Base-by-base conservation (phyloP, 1,140 invertebrate genomes). In the Brachionus rubens region DNA sequence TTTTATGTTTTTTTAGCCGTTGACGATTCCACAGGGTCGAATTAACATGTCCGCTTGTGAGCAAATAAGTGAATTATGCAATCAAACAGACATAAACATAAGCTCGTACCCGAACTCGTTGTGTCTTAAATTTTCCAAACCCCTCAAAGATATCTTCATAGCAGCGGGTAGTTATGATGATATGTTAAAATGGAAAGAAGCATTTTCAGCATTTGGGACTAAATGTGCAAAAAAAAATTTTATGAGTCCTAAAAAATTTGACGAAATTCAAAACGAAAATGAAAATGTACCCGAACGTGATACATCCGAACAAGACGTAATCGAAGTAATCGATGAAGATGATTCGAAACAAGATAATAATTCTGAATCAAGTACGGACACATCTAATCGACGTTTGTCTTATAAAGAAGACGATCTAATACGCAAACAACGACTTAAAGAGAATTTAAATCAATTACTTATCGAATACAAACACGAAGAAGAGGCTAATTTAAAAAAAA, bases 381-480 rank as follows among this genome's bases (percentile, higher is more conserved):
- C 21, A 10, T 65, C 59, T 1, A 24, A 21, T 14, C 16, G 59
- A 1, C 36, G 59, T 7, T 65, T 65, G 24, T 65, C 68, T 14
- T 48, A 48, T 46, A 72, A 72, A 50, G 68, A 72, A 50, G 68
- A 72, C 50, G 68, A 72, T 33, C 33, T 72, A 16, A 40, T 72
- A 19, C 43, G 68, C 19, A 72, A 72, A 24, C 68, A 72, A 21
- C 28, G 68, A 3, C 46, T 72, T 1, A 72, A 72, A 41, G 68
- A 72, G 40, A 72, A 72, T 21, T 21, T 72, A 19, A 72, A 72
- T 41, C 68, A 72, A 41, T 33, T 72, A 30, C 28, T 72, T 6
- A 72, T 72, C 46, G 68, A 72, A 40, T 72, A 72, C 46, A 48
- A 72, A 24, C 68, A 72, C 46, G 68, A 72, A 50, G 68, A 72